phyloP scores from a whole-genome alignment of 2,888 invertebrate genomes.

The Synanthedon tipuliformis region DNA sequence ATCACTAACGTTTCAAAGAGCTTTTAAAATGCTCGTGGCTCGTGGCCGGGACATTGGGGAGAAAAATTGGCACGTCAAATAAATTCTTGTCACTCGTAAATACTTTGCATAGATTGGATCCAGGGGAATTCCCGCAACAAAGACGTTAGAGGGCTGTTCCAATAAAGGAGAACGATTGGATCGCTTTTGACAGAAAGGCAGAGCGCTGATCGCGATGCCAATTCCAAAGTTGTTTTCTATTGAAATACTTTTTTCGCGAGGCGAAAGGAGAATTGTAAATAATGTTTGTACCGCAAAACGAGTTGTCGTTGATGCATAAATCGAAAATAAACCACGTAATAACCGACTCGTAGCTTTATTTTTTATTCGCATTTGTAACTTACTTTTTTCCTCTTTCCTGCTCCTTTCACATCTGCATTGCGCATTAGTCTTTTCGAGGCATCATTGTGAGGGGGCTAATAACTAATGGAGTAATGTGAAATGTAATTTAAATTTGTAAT shows the following conservation, averaged over 20 bases:
- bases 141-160: slow-evolving; percentile 50
- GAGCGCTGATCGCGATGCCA: slow-evolving; percentile 29
- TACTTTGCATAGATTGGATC: slow-evolving; percentile 63
- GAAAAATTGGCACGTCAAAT: slow-evolving; percentile 56
- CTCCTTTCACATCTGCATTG: slow-evolving; percentile 10
- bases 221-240: slow-evolving; percentile 11
- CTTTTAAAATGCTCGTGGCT: slow-evolving; percentile 31
- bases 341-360: not conserved
- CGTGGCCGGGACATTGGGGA: slow-evolving; percentile 23
- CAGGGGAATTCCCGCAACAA: slow-evolving; percentile 55
- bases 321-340: slow-evolving; percentile 21
- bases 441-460: too few species aligned
- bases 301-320: slow-evolving; percentile 28
- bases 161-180: slow-evolving; percentile 58
- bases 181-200: slow-evolving; percentile 52
- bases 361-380: not conserved
- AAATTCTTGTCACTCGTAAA: slow-evolving; percentile 62
- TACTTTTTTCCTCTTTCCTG: slow-evolving; percentile 8
- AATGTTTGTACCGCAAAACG: slow-evolving; percentile 18
- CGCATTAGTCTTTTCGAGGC: slow-evolving; percentile 1
- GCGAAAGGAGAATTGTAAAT: not conserved
- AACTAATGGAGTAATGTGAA: too few species aligned
- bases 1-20: slow-evolving; percentile 23
- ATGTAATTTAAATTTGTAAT: too few species aligned
- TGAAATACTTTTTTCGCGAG: not conserved